Evolutionary conservation across 2,888 invertebrate genomes (phyloP).

Genomic region (Morpho deidamia): DNA sequence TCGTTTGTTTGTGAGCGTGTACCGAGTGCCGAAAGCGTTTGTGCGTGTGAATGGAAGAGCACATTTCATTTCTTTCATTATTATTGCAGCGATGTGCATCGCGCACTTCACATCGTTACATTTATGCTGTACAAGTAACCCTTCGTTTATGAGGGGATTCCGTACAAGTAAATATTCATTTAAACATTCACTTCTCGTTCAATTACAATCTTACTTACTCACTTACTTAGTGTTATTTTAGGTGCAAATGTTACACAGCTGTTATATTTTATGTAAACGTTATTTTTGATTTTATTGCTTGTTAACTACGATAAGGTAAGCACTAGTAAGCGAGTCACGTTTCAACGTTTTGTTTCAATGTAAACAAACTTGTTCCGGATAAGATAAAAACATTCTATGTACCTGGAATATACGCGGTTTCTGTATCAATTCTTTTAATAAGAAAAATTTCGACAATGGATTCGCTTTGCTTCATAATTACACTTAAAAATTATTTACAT

Average conservation of each 20-base stretch:
- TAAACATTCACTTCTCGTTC: background rate
- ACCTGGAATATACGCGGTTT: constrained; percentile 25
- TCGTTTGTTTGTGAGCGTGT: constrained; percentile 50
- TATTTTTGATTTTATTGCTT: constrained; percentile 66
- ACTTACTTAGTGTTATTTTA: background rate
- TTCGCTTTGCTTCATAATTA: background rate
- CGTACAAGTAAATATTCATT: constrained; percentile 27
- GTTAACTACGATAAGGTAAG: constrained; percentile 66
- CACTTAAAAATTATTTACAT: background rate
- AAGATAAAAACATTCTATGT: constrained; percentile 59
- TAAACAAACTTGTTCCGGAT: constrained; percentile 76
- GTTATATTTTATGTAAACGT: constrained; percentile 38
- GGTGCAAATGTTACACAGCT: constrained; percentile 3
- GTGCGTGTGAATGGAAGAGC: constrained; percentile 77
- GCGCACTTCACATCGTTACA: constrained; percentile 37
- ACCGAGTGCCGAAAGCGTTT: constrained; percentile 65
- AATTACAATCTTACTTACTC: constrained; percentile 1
- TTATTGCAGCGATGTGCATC: constrained; percentile 76
- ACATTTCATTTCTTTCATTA: constrained; percentile 71
- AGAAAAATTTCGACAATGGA: background rate
- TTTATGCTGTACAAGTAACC: constrained; percentile 55
- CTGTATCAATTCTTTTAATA: constrained; percentile 3
- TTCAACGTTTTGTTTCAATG: constrained; percentile 71
- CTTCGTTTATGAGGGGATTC: constrained; percentile 46
- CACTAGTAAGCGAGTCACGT: constrained; percentile 67